Evolutionary conservation across 2,113 vertebrate genomes (phyloP).

Genomic region (Danionella cerebrum): DNA sequence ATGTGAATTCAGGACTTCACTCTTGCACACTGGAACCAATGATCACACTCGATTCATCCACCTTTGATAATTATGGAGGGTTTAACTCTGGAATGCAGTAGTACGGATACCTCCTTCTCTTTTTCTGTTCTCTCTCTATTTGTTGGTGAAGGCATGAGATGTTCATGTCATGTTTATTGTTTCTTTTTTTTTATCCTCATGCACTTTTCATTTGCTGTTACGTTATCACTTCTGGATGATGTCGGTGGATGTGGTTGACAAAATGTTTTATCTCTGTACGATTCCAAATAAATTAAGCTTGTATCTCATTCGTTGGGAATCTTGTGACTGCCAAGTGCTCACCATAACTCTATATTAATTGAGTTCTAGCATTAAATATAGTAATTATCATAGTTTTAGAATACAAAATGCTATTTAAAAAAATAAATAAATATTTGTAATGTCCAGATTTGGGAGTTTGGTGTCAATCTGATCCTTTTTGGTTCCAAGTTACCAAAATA

Average conservation of each 20-base stretch:
- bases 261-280: slow-evolving; percentile 35
- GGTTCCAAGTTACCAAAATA: too few relatives aligned
- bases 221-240: slow-evolving; percentile 26
- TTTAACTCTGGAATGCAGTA: background rate
- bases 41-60: background rate
- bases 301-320: slow-evolving; percentile 17
- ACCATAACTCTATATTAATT: too few relatives aligned
- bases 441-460: too few relatives aligned
- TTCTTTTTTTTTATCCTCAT: slow-evolving; percentile 39
- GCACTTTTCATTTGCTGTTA: slow-evolving; percentile 44
- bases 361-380: too few relatives aligned
- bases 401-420: too few relatives aligned
- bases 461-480: too few relatives aligned
- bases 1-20: background rate
- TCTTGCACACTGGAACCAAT: background rate
- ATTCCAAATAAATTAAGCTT: slow-evolving; percentile 48
- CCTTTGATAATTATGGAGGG: too few relatives aligned
- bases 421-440: too few relatives aligned
- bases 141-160: background rate
- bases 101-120: background rate
- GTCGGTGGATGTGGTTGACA: background rate
- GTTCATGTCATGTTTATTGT: background rate
- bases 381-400: too few relatives aligned
- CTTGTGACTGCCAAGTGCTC: too few relatives aligned
- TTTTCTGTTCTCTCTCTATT: background rate